phyloP scores from a whole-genome alignment of 2,797 vertebrate genomes.

The Furcifer pardalis region DNA sequence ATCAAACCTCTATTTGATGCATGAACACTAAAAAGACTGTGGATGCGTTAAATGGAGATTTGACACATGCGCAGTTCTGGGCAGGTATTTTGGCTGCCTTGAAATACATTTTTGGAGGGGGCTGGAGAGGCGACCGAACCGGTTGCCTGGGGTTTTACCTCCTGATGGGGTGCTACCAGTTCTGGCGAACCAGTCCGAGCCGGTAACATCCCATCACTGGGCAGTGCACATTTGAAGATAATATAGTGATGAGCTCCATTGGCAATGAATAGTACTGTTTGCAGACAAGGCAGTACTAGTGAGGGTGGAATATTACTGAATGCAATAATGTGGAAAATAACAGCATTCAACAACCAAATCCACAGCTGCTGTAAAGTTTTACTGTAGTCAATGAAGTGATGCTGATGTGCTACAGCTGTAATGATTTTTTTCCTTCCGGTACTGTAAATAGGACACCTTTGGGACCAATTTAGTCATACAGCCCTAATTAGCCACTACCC shows the following conservation, averaged over 20 bases:
- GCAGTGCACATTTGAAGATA: slow-evolving; percentile 7
- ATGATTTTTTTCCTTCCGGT: not conserved
- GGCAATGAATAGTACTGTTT: slow-evolving; percentile 8
- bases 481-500: not conserved
- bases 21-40: too few relatives aligned
- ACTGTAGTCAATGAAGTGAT: slow-evolving; percentile 9
- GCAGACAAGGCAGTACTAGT: not conserved
- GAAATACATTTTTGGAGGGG: too few relatives aligned
- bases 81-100: too few relatives aligned
- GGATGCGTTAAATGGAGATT: too few relatives aligned
- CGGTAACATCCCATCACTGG: too few relatives aligned
- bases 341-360: slow-evolving; percentile 19
- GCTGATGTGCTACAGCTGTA: slow-evolving; percentile 18
- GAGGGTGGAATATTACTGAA: not conserved
- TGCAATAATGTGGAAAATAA: slow-evolving; percentile 13
- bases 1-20: too few relatives aligned
- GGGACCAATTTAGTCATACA: not conserved
- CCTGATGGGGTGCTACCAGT: too few relatives aligned
- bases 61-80: too few relatives aligned
- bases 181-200: too few relatives aligned
- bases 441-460: not conserved
- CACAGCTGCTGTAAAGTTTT: slow-evolving; percentile 28
- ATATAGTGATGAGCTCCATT: slow-evolving; percentile 16
- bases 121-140: too few relatives aligned
- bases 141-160: too few relatives aligned